Base-by-base conservation (phyloP, 2,888 invertebrate genomes). In the Prostheceraeus crozeri region DNA sequence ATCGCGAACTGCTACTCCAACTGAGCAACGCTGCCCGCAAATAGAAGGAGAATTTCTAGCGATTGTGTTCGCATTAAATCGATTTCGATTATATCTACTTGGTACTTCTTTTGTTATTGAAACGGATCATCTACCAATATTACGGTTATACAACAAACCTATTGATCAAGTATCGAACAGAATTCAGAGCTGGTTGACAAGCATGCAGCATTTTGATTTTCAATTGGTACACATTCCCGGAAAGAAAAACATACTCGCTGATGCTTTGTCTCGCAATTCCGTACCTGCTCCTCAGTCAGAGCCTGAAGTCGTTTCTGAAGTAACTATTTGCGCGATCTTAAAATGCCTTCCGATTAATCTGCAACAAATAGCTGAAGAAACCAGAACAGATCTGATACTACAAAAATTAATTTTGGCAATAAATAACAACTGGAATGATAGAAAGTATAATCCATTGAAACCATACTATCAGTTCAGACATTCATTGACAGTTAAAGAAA, bases 121-220 rank as follows among this genome's bases (percentile, higher is more conserved):
- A 53, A 62, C 61, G 8, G 62, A 62, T 35, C 57, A 62, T 27
- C 48, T 57, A 23, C 61, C 61, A 35, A 54, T 54, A 19, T 33
- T 54, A 21, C 31, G 33, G 27, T 27, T 54, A 21, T 33, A 33
- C 19, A 54, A 54, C 21, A 54, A 54, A 54, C 33, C 14, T 3
- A 54, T 54, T 54, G 51, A 54, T 40, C 31, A 54, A 54, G 19
- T 54, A 19, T 35, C 54, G 33, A 30, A 33, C 11, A 30, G 54
- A 14, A 27, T 54, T 4, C 54, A 54, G 14, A 35, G 54, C 19
- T 46, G 45, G 48, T 25, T 48, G 25, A 48, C 28, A 30, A 30
- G 27, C 6, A 30, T 48, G 25, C 54, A 54, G 28, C 31, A 35
- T 28, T 54, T 54, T 54, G 33, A 54, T 30, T 54, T 54, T 54